Evolutionary conservation across 2,888 invertebrate species (phyloP).

Genomic region (Malthinus flaveolus): DNA sequence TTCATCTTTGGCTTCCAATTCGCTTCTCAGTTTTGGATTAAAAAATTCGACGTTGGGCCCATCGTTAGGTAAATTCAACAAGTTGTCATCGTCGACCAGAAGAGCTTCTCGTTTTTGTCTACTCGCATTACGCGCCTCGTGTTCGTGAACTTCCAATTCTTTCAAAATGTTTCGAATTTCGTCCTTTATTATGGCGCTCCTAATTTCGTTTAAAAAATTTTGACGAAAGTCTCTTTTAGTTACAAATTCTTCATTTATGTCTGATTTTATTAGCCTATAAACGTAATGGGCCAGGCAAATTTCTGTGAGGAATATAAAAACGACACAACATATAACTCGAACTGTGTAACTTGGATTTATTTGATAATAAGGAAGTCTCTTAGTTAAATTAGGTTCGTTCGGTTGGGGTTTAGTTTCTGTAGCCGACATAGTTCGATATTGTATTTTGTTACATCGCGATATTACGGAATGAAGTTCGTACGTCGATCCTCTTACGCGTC

Average conservation of each 20-base stretch:
- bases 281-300: constrained; percentile 52
- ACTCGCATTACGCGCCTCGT: constrained; percentile 11
- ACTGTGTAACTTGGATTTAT: constrained; percentile 51
- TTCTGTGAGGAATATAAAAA: constrained; percentile 52
- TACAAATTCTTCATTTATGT: constrained; percentile 49
- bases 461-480: not conserved
- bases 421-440: constrained; percentile 27
- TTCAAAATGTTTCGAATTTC: constrained; percentile 45
- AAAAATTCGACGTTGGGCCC: constrained; percentile 73
- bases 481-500: not conserved
- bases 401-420: constrained; percentile 27
- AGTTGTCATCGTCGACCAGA: constrained; percentile 40
- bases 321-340: constrained; percentile 51
- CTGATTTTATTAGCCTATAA: constrained; percentile 50
- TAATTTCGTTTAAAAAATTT: constrained; percentile 44
- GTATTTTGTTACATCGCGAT: constrained; percentile 22
- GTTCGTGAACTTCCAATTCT: constrained; percentile 33
- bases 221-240: constrained; percentile 45
- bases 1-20: constrained; percentile 68
- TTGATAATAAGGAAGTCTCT: constrained; percentile 31
- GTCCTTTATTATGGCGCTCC: constrained; percentile 40
- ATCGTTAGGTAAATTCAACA: constrained; percentile 42
- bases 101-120: constrained; percentile 35
- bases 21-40: constrained; percentile 68
- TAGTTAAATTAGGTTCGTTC: constrained; percentile 19